phyloP scores from a whole-genome alignment of 2,113 vertebrate species.

The Platysternon megacephalum region DNA sequence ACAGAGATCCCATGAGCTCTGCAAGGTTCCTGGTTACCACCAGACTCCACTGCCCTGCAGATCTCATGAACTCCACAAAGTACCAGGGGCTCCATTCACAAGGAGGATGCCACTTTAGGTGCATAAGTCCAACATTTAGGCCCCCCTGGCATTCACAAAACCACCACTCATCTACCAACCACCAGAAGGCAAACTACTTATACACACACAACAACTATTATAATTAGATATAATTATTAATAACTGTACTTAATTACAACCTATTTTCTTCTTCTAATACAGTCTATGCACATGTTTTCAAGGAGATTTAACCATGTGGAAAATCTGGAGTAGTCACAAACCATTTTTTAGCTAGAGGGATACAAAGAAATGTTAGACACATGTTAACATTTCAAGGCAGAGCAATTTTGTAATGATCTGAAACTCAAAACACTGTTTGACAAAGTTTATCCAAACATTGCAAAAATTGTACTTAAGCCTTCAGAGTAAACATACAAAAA shows the following conservation, averaged over 20 bases:
- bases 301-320: conserved; percentile 55
- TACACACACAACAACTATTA: conserved; percentile 40
- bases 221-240: conserved; percentile 64
- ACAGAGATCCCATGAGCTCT: not conserved
- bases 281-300: conserved; percentile 48
- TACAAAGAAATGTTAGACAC: not conserved
- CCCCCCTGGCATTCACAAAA: not conserved
- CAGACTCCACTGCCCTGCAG: not conserved
- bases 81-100: not conserved
- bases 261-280: conserved; percentile 66
- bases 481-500: not conserved
- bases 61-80: not conserved
- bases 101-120: not conserved
- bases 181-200: conserved; percentile 38
- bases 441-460: not conserved
- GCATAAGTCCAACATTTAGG: not conserved
- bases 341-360: conserved; percentile 41
- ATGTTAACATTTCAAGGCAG: not conserved
- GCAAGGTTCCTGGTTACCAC: not conserved
- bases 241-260: conserved; percentile 65
- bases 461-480: not conserved
- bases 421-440: not conserved
- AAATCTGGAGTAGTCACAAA: conserved; percentile 27
- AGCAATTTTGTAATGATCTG: not conserved
- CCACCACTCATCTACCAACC: not conserved